These are phyloP conservation scores for Bombycilla garrulus DNA, from an alignment of 2,113 vertebrate genomes.

Conservation along the genomic window DNA sequence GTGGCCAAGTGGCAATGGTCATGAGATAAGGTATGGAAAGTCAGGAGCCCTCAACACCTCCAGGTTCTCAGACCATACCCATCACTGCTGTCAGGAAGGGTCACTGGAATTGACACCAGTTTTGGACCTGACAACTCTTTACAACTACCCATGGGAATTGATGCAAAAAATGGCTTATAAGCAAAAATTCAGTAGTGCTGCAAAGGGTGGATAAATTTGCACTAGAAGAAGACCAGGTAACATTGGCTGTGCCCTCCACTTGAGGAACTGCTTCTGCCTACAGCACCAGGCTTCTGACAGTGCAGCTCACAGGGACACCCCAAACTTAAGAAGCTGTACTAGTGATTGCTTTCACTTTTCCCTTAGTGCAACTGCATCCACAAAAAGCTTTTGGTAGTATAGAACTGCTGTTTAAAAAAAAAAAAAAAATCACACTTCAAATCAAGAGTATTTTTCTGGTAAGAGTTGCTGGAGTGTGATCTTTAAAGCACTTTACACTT, in stretches of 20 bases:
- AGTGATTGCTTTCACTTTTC: conserved; percentile 9
- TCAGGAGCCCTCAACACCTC: neutral
- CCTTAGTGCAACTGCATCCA: neutral
- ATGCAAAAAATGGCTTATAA: neutral
- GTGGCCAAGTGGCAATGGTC: fast-evolving
- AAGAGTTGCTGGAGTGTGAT: conserved; percentile 53
- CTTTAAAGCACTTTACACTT: conserved; percentile 64
- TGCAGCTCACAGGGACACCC: neutral
- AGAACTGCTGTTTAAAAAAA: conserved; percentile 4
- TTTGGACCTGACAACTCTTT: neutral
- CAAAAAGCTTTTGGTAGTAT: neutral
- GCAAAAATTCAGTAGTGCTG: neutral
- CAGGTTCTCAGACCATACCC: neutral
- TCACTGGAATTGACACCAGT: neutral
- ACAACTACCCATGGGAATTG: neutral
- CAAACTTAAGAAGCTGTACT: neutral
- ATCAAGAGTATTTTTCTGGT: conserved; percentile 53
- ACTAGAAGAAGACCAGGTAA: neutral
- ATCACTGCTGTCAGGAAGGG: neutral
- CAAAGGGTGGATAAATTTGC: neutral
- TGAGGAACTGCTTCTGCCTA: neutral
- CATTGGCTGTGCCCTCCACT: fast-evolving
- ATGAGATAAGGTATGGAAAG: neutral
- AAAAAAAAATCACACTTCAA: conserved; percentile 42
- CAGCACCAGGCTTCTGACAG: neutral